These are phyloP conservation scores for Drosophila orosa DNA, from an alignment of 1,140 invertebrate species.

Conservation along the genomic window DNA sequence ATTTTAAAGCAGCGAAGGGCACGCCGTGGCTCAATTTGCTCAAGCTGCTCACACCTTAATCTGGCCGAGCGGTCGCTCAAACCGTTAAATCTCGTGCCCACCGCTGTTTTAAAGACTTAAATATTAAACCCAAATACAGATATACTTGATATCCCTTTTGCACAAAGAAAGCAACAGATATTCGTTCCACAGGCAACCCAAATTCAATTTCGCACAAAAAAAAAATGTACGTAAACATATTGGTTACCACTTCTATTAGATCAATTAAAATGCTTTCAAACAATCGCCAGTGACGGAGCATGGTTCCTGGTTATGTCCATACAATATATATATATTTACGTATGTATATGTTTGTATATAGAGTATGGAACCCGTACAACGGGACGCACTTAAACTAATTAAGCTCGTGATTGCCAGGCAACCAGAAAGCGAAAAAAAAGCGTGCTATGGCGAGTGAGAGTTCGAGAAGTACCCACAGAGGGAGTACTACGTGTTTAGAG, in stretches of 20 bases:
- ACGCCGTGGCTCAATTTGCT: no score
- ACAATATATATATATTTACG: background rate
- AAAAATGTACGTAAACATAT: conserved; percentile 23
- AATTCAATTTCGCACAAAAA: conserved; percentile 23
- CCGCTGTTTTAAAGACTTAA: background rate
- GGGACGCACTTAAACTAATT: conserved; percentile 47
- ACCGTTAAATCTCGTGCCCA: no score
- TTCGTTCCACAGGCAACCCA: background rate
- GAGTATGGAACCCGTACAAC: conserved; percentile 18
- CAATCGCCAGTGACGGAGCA: conserved; percentile 5
- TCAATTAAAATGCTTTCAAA: conserved; percentile 43
- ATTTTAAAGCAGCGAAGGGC: no score
- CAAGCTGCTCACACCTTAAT: no score
- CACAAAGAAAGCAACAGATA: conserved; percentile 1
- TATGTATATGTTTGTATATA: background rate
- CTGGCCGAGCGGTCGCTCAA: no score
- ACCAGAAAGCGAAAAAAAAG: conserved; percentile 22
- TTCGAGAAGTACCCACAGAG: background rate
- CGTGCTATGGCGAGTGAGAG: background rate
- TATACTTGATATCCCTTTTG: background rate
- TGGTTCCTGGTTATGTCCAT: background rate
- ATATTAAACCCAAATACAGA: background rate
- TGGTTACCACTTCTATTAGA: conserved; percentile 33
- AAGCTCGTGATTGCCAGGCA: conserved; percentile 41
- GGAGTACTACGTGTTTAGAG: background rate